Percentiles rank a stretch among this genome's conserved stretches.
These are phyloP conservation scores for Manis javanica DNA, from an alignment of 2,797 vertebrate species.

Conservation along the genomic window DNA sequence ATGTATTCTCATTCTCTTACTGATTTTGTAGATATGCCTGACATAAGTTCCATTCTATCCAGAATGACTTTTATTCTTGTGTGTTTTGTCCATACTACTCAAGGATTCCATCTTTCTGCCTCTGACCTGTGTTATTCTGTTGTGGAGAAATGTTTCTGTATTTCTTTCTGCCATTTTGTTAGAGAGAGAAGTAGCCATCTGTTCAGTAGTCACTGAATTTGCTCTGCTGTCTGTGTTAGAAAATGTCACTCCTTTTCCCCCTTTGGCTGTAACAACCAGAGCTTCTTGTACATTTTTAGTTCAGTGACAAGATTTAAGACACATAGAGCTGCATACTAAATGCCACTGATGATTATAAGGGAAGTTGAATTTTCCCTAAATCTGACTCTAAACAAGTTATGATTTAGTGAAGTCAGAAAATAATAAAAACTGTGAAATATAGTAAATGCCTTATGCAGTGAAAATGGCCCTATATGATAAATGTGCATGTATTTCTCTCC, in stretches of 20 bases:
- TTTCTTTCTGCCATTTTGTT: neutral
- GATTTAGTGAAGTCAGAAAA: neutral
- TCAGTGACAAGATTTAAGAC: neutral
- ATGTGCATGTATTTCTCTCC: neutral
- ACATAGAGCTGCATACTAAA: neutral
- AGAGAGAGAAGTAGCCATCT: neutral
- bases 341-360: neutral
- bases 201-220: neutral
- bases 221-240: neutral
- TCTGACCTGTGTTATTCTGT: neutral
- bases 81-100: neutral
- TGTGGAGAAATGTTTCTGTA: neutral
- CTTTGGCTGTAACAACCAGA: neutral
- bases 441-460: neutral
- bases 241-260: neutral
- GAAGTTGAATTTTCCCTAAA: neutral
- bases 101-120: neutral
- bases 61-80: neutral
- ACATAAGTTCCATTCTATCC: neutral
- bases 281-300: neutral
- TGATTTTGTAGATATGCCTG: neutral
- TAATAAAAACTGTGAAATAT: neutral
- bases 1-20: neutral
- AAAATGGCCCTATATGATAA: neutral
- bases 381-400: neutral